Evolutionary conservation across 2,888 invertebrate species (phyloP).

Genomic region (Melieria crassipennis): DNA sequence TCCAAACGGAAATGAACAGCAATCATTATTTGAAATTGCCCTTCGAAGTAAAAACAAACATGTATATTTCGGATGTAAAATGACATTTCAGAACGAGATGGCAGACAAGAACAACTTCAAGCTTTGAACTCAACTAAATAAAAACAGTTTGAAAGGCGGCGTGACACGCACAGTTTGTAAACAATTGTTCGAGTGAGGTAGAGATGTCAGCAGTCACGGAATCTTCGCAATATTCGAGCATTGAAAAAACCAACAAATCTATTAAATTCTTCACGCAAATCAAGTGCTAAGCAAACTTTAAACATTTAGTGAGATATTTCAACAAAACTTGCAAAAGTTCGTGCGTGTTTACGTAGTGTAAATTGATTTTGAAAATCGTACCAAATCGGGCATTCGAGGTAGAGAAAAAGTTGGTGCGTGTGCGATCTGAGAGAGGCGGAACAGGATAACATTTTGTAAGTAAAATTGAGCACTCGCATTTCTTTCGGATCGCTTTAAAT

Average conservation of each 20-base stretch:
- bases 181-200: slow-evolving; percentile 19
- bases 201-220: slow-evolving; percentile 46
- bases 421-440: slow-evolving; percentile 40
- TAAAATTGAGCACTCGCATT: slow-evolving; percentile 45
- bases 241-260: slow-evolving; percentile 37
- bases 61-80: background rate
- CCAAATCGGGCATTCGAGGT: slow-evolving; percentile 26
- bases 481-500: slow-evolving; percentile 16
- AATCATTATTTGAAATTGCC: too few relatives aligned
- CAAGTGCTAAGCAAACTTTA: slow-evolving; percentile 33
- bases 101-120: slow-evolving; percentile 3
- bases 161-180: slow-evolving; percentile 19
- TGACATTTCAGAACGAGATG: slow-evolving; percentile 18
- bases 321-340: slow-evolving; percentile 29
- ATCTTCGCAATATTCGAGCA: slow-evolving; percentile 40
- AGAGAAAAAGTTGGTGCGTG: slow-evolving; percentile 6
- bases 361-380: slow-evolving; percentile 33
- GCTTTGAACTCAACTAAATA: slow-evolving; percentile 22
- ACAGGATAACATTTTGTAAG: slow-evolving; percentile 59
- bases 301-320: slow-evolving; percentile 38
- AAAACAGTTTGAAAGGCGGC: slow-evolving; percentile 7
- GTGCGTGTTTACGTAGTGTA: slow-evolving; percentile 33
- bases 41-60: too few relatives aligned
- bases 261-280: slow-evolving; percentile 22
- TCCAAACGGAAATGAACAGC: too few relatives aligned